phyloP scores from a whole-genome alignment of 2,888 invertebrate genomes.

The Drosophila merina region DNA sequence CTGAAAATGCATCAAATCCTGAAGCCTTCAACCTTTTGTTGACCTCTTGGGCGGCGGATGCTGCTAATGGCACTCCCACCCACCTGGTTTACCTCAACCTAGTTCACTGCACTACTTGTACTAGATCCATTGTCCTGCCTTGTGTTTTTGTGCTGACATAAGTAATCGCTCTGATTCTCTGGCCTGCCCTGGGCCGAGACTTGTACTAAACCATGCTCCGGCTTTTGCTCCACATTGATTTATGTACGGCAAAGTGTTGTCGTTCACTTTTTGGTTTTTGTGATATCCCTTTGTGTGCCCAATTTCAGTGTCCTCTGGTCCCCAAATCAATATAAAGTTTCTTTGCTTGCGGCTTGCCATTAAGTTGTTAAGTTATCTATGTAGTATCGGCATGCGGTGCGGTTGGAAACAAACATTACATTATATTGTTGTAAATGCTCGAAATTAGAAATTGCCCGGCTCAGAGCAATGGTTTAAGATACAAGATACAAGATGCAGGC shows the following conservation, averaged over 20 bases:
- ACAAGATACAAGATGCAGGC: constrained; percentile 4
- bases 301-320: constrained; percentile 8
- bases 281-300: constrained; percentile 48
- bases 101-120: constrained; percentile 21
- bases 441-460: constrained; percentile 70
- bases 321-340: constrained; percentile 44
- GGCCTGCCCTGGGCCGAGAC: constrained; percentile 19
- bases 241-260: constrained; percentile 63
- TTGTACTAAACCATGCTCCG: constrained; percentile 11
- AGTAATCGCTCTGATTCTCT: constrained; percentile 59
- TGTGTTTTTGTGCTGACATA: constrained; percentile 68
- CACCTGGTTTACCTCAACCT: constrained; percentile 5
- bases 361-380: constrained; percentile 79
- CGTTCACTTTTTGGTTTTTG: constrained; percentile 56
- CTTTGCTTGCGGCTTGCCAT: constrained; percentile 69
- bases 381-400: constrained; percentile 69
- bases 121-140: constrained; percentile 52
- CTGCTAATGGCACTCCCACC: constrained; percentile 53
- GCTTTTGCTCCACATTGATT: constrained; percentile 56
- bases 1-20: constrained; percentile 3
- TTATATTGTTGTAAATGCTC: constrained; percentile 72
- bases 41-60: constrained; percentile 54
- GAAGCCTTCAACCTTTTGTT: constrained; percentile 27
- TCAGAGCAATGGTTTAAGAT: constrained; percentile 12
- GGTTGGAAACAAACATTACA: constrained; percentile 70